A percentile compares a stretch with the other conserved stretches of the same genome.
Evolutionary conservation across 2,797 vertebrate species (phyloP).

Genomic region (Morelia viridis): DNA sequence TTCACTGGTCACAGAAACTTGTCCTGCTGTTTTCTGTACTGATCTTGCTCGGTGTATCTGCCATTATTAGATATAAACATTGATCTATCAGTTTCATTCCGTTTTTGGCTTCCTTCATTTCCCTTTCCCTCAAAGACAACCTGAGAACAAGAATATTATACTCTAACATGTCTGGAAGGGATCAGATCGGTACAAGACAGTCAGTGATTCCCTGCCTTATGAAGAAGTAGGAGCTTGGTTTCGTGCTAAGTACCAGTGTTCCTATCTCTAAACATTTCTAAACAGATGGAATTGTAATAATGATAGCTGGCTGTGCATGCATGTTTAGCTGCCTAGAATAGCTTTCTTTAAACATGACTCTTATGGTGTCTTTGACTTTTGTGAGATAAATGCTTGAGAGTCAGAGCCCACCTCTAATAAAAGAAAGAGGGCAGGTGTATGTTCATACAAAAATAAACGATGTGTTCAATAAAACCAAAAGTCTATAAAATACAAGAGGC

Average conservation of each 20-base stretch:
- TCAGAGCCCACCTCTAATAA: not conserved
- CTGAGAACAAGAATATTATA: not conserved
- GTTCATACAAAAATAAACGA: not conserved
- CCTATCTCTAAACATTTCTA: not conserved
- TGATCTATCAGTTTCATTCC: not conserved
- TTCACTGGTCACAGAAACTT: not conserved
- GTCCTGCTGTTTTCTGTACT: not conserved
- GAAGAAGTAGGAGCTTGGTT: not conserved
- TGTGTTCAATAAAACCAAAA: not conserved
- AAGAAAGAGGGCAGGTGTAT: not conserved
- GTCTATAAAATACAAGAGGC: not conserved
- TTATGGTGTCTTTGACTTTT: not conserved
- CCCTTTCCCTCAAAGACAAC: not conserved
- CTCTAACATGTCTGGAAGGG: not conserved
- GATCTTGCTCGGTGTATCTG: not conserved
- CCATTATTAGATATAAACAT: not conserved
- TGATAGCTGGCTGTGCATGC: not conserved
- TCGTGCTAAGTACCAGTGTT: not conserved
- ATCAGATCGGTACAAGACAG: not conserved
- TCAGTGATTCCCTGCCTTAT: not conserved
- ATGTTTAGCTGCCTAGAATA: not conserved
- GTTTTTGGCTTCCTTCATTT: not conserved
- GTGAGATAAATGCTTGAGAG: not conserved
- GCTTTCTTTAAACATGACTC: not conserved
- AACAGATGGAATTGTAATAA: not conserved